phyloP scores from a whole-genome alignment of 2,888 invertebrate species.

The Keiferia lycopersicella region DNA sequence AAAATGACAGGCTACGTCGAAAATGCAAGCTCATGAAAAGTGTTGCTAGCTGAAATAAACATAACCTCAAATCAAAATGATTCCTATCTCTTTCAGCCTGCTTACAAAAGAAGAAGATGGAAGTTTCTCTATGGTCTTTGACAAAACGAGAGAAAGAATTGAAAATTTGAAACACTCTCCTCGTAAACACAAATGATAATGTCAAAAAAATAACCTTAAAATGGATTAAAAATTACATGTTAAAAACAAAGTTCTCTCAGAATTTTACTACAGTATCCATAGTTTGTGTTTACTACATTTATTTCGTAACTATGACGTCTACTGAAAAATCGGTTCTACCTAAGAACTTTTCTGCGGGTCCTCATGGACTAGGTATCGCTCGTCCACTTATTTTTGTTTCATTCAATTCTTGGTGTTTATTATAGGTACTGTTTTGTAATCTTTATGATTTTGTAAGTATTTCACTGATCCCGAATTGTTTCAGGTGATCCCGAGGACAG shows the following conservation, averaged over 20 bases:
- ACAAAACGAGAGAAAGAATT: neutral
- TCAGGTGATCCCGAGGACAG: conserved; percentile 93
- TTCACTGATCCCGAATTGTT: conserved; percentile 34
- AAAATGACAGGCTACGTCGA: conserved; percentile 64
- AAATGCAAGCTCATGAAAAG: conserved; percentile 66
- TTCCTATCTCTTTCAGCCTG: conserved; percentile 4
- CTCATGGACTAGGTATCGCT: conserved; percentile 78
- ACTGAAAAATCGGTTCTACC: conserved; percentile 64
- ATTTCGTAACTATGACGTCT: conserved; percentile 27
- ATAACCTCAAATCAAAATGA: conserved; percentile 6
- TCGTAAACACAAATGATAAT: neutral
- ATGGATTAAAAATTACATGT: neutral
- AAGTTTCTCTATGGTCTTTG: conserved; percentile 1
- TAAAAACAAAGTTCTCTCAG: neutral
- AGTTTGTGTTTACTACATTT: neutral
- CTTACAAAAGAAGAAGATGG: neutral
- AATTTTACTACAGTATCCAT: neutral
- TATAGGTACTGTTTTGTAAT: too few species aligned
- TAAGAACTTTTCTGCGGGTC: conserved; percentile 71
- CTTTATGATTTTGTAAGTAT: neutral
- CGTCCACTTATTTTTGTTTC: neutral
- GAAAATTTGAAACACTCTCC: neutral
- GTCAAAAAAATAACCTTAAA: conserved; percentile 6
- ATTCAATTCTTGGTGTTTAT: neutral
- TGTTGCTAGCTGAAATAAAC: conserved; percentile 18